Conservation (phyloP, 2,797 vertebrate genomes). For the Caiman crocodilus region DNA sequence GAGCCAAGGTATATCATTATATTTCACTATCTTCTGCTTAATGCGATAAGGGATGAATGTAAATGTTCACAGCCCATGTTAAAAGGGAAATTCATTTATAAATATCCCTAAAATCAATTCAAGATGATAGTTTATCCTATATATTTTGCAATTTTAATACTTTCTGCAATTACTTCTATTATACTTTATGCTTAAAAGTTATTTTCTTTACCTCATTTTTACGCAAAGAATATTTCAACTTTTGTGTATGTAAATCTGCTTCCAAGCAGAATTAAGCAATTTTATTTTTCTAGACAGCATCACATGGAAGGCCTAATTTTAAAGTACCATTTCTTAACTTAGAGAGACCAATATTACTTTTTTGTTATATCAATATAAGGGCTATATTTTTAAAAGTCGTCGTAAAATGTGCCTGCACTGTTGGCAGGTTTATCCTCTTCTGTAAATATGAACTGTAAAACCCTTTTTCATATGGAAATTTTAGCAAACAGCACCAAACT, state of each 20-base stretch:
- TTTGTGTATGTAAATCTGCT: background rate
- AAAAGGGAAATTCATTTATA: background rate
- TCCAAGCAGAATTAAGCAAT: background rate
- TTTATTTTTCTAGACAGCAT: background rate
- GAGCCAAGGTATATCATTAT: background rate
- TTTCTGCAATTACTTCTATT: background rate
- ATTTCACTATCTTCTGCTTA: background rate
- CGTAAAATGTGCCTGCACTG: background rate
- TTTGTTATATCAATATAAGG: background rate
- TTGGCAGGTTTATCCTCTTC: background rate
- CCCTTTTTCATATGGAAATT: no score
- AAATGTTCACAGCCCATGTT: background rate
- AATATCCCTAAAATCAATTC: background rate
- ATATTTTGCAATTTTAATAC: background rate
- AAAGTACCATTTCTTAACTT: background rate
- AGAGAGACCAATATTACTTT: background rate
- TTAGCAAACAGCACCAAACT: no score
- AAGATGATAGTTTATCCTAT: background rate
- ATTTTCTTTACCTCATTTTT: background rate
- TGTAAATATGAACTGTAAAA: background rate
- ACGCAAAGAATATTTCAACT: background rate
- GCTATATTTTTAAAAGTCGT: background rate
- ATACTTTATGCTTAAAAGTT: background rate
- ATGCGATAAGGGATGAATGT: background rate
- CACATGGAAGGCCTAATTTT: background rate